These are phyloP conservation scores for Hydrozoanthus tunicans DNA, from an alignment of 64 coral and sea anemone species.

Conservation along the genomic window DNA sequence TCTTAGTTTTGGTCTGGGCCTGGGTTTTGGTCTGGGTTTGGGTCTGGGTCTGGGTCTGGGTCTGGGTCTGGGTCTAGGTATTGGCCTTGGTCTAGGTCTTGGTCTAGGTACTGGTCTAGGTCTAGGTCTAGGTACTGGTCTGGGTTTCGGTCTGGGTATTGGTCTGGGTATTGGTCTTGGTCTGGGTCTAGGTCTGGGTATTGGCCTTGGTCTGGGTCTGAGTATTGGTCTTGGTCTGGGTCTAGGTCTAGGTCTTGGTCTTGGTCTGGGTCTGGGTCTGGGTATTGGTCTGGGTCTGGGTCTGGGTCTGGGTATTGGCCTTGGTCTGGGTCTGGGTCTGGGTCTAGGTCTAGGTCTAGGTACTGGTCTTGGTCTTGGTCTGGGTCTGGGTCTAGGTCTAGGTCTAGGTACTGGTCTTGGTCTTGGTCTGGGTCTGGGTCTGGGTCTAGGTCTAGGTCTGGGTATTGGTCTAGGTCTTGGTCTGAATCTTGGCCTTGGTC, in stretches of 20 bases:
- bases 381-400: background rate
- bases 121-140: background rate
- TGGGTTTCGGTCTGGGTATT: background rate
- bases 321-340: background rate
- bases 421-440: background rate
- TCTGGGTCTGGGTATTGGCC: background rate
- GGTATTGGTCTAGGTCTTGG: background rate
- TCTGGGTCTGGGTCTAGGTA: background rate
- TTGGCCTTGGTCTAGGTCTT: background rate
- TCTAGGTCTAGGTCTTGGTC: background rate
- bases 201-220: background rate
- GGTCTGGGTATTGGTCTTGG: background rate
- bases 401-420: background rate
- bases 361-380: background rate
- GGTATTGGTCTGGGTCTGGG: background rate
- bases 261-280: background rate
- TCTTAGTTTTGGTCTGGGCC: background rate
- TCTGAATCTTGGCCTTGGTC: background rate
- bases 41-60: background rate
- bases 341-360: background rate
- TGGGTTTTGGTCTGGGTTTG: background rate
- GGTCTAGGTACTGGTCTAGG: background rate
- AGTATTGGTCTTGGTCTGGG: background rate
- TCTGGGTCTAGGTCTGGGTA: background rate
- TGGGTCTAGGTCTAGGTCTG: background rate